A percentile compares a stretch with the other conserved stretches of the same genome.
Evolutionary conservation across 2,113 vertebrate genomes (phyloP).

Genomic region (Physeter macrocephalus): DNA sequence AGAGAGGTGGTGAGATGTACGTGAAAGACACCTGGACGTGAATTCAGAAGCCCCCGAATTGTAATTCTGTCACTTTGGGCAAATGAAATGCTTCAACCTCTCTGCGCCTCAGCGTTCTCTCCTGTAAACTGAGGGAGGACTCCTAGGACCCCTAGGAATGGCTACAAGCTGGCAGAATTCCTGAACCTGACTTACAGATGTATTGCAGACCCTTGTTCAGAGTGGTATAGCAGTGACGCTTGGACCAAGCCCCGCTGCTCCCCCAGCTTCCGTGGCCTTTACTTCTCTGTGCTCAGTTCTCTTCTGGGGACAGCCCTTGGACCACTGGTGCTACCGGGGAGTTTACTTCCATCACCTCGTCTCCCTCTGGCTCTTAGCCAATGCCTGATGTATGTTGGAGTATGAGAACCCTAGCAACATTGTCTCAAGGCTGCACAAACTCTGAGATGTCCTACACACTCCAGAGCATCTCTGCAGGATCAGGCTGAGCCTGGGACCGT

Average conservation of each 20-base stretch:
- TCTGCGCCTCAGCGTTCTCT: background rate
- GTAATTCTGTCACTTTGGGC: background rate
- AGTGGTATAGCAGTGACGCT: background rate
- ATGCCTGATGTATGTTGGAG: fast-evolving
- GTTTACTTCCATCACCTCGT: fast-evolving
- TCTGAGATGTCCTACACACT: too few relatives aligned
- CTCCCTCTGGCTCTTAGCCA: background rate
- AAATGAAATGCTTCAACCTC: background rate
- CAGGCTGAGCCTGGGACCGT: background rate
- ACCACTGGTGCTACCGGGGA: background rate
- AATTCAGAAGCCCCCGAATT: background rate
- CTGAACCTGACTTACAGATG: background rate
- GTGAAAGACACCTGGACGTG: background rate
- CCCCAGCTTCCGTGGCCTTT: background rate
- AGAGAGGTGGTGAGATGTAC: background rate
- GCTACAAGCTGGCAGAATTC: background rate
- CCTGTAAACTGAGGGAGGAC: background rate
- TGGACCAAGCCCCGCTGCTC: background rate
- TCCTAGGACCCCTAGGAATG: background rate
- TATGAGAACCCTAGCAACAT: background rate
- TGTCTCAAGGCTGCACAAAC: background rate
- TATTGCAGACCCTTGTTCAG: background rate
- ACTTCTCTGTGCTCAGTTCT: background rate
- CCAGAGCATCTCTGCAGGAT: background rate
- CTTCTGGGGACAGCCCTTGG: too few relatives aligned